Evolutionary conservation across 64 coral and sea anemone genomes (phyloP).

Genomic region (Dendronephthya gigantea): DNA sequence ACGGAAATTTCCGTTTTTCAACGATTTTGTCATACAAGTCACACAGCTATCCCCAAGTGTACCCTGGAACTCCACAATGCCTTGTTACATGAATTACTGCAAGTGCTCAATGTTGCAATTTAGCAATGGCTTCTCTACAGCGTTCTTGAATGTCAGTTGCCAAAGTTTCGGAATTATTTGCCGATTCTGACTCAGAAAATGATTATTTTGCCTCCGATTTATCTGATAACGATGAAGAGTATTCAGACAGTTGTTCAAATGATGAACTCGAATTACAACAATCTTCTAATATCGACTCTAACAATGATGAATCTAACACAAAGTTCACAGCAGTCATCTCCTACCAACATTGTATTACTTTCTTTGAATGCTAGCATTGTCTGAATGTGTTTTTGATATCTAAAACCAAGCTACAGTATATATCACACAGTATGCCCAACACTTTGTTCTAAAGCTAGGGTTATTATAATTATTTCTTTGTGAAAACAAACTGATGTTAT

Average conservation of each 20-base stretch:
- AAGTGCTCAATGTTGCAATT: not conserved
- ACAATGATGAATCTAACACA: not conserved
- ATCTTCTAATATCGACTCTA: not conserved
- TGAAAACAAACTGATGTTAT: no score
- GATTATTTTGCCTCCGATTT: not conserved
- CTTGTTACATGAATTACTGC: not conserved
- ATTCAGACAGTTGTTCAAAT: not conserved
- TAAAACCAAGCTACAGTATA: not conserved
- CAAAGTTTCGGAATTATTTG: not conserved
- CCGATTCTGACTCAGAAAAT: slow-evolving; percentile 7
- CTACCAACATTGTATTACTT: not conserved
- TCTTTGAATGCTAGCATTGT: not conserved
- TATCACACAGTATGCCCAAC: not conserved
- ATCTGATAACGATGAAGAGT: not conserved
- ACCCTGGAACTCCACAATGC: not conserved
- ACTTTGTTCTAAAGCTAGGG: no score
- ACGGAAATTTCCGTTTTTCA: slow-evolving; percentile 1
- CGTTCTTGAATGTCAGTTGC: not conserved
- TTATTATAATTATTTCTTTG: no score
- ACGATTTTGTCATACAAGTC: not conserved
- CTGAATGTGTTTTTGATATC: not conserved
- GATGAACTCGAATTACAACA: not conserved
- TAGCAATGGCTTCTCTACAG: not conserved
- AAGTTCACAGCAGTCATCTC: not conserved
- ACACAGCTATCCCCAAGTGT: not conserved